Percentiles rank a stretch among this genome's conserved stretches.
Evolutionary conservation across 2,113 vertebrate genomes (phyloP).

Genomic region (Anarhynchus alexandrinus): DNA sequence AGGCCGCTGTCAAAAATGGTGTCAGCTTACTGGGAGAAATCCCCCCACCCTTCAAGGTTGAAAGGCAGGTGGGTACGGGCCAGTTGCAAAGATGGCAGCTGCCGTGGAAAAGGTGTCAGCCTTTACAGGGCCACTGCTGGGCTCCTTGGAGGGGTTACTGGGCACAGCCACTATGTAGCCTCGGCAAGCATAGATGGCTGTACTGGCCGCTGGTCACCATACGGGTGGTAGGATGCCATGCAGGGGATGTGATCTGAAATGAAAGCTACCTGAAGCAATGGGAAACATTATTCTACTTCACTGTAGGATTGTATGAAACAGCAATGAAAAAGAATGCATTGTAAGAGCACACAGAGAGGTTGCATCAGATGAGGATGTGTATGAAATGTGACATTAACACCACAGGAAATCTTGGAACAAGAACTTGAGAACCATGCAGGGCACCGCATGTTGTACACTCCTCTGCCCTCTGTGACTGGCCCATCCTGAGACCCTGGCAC

Average conservation of each 20-base stretch:
- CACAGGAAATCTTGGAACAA: background rate
- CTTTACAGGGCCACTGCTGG: background rate
- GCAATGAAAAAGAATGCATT: background rate
- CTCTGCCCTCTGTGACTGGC: background rate
- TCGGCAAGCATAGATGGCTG: accelerated
- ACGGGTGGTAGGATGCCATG: background rate
- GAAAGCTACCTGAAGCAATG: background rate
- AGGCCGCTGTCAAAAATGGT: background rate
- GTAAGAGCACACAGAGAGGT: background rate
- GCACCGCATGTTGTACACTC: background rate
- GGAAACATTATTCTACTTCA: background rate
- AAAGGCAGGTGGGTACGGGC: background rate
- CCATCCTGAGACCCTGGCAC: background rate
- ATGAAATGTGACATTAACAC: accelerated
- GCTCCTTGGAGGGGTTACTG: background rate
- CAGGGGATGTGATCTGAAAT: background rate
- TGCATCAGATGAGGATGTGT: background rate
- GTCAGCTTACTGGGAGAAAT: background rate
- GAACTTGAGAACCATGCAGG: background rate
- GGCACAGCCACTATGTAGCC: accelerated
- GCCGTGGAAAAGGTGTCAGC: background rate
- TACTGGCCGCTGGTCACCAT: background rate
- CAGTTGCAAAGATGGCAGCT: background rate
- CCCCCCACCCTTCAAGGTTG: background rate
- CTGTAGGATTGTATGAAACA: background rate